Conservation (phyloP, 2,113 vertebrate species). For the Candoia aspera region DNA sequence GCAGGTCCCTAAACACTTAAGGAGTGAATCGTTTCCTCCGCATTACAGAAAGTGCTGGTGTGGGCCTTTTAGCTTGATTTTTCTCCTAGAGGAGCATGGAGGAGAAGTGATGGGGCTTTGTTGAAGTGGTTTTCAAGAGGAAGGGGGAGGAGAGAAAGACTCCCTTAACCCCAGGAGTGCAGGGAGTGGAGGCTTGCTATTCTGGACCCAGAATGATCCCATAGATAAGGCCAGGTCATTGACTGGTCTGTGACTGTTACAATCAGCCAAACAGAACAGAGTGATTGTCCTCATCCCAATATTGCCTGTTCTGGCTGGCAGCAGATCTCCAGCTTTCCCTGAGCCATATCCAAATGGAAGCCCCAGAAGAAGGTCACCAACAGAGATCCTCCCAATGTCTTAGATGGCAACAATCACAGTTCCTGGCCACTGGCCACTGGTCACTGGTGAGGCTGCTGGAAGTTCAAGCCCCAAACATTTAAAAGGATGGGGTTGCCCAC, state of each 20-base stretch:
- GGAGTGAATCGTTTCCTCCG: slow-evolving; percentile 49
- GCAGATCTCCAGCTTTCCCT: too few relatives aligned
- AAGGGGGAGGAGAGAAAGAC: background rate
- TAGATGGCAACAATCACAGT: background rate
- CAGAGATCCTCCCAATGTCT: background rate
- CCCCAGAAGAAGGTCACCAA: too few relatives aligned
- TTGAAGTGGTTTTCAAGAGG: background rate
- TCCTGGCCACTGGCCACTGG: background rate
- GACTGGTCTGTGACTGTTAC: too few relatives aligned
- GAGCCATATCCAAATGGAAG: too few relatives aligned
- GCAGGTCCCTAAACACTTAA: slow-evolving; percentile 39
- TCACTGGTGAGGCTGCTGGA: background rate
- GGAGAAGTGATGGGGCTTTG: background rate
- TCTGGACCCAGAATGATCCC: too few relatives aligned
- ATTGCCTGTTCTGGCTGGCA: background rate
- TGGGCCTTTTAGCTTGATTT: slow-evolving; percentile 31
- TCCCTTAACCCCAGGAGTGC: background rate
- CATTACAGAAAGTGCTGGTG: slow-evolving; percentile 50
- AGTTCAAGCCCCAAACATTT: background rate
- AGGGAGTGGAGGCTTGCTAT: background rate
- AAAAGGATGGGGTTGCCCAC: background rate
- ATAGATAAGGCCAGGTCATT: background rate
- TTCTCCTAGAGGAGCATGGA: background rate
- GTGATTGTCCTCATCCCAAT: background rate
- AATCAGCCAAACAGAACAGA: too few relatives aligned